These are phyloP conservation scores for Dendrocincla fuliginosa DNA, from an alignment of 2,797 vertebrate genomes.

Conservation along the genomic window DNA sequence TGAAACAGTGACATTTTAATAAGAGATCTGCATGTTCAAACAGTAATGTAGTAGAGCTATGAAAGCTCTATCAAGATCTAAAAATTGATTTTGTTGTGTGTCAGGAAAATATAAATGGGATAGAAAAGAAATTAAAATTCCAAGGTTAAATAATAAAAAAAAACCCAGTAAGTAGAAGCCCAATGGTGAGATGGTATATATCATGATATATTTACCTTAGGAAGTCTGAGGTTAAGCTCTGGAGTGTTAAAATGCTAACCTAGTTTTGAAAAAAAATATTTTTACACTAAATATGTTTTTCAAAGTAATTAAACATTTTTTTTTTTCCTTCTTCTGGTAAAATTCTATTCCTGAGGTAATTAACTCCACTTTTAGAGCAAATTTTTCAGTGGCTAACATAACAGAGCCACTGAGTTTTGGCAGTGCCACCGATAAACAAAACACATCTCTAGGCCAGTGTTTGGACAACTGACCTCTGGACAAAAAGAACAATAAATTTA, in stretches of 20 bases:
- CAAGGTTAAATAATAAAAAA: conserved; percentile 31
- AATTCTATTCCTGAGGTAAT: background rate
- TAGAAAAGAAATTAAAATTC: conserved; percentile 44
- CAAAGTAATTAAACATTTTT: background rate
- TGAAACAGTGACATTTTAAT: conserved; percentile 47
- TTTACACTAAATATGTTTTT: conserved; percentile 4
- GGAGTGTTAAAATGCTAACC: background rate
- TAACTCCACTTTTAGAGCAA: background rate
- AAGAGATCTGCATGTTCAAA: conserved; percentile 21
- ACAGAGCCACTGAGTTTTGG: background rate
- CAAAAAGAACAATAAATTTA: background rate
- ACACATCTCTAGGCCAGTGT: background rate
- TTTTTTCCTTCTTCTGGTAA: background rate
- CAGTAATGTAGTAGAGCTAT: background rate
- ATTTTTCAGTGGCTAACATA: background rate
- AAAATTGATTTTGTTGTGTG: conserved; percentile 3
- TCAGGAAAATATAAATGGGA: conserved; percentile 48
- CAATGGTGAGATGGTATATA: background rate
- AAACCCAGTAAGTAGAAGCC: background rate
- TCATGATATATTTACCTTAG: background rate
- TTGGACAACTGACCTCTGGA: background rate
- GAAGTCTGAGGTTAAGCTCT: conserved; percentile 16
- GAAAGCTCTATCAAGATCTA: conserved; percentile 16
- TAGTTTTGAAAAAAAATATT: conserved; percentile 45
- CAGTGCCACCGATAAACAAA: background rate